phyloP scores from a whole-genome alignment of 1,140 invertebrate species.

The Lasioglossum albipes region DNA sequence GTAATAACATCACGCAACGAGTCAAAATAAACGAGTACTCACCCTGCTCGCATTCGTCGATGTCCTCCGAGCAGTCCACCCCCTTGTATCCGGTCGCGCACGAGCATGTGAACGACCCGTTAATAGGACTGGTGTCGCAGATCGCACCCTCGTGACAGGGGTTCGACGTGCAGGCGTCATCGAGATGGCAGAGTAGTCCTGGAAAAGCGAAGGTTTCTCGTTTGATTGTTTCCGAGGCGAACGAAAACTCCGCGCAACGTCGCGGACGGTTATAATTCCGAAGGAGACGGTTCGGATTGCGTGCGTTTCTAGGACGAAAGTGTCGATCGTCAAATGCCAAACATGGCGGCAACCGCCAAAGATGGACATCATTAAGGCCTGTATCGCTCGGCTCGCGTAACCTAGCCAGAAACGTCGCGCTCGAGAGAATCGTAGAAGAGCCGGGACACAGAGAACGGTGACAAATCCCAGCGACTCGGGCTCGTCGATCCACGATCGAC shows the following conservation, averaged over 20 bases:
- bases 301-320: slow-evolving; percentile 70
- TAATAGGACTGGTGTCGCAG: slow-evolving; percentile 97
- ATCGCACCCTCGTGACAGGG: slow-evolving; percentile 96
- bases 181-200: slow-evolving; percentile 95
- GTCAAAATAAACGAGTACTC: slow-evolving; percentile 53
- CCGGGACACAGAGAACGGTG: slow-evolving; percentile 5
- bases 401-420: slow-evolving; percentile 1
- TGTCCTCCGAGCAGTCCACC: slow-evolving; percentile 94
- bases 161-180: slow-evolving; percentile 97
- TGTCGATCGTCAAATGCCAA: slow-evolving; percentile 54
- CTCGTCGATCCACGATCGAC: neutral
- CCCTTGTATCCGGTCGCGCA: slow-evolving; percentile 96
- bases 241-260: neutral
- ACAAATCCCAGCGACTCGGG: slow-evolving; percentile 40
- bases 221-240: neutral
- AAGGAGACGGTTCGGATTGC: slow-evolving; percentile 12
- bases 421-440: slow-evolving; percentile 15
- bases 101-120: slow-evolving; percentile 95
- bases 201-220: slow-evolving; percentile 42
- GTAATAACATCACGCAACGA: too few relatives aligned
- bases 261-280: neutral
- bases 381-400: slow-evolving; percentile 7
- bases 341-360: slow-evolving; percentile 63
- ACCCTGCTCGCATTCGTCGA: slow-evolving; percentile 97
- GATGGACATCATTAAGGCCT: slow-evolving; percentile 70